Evolutionary conservation across 1,140 invertebrate genomes (phyloP), one percentile per base, ranked within the genome.

Genomic region (Lasaia peninsularis): DNA sequence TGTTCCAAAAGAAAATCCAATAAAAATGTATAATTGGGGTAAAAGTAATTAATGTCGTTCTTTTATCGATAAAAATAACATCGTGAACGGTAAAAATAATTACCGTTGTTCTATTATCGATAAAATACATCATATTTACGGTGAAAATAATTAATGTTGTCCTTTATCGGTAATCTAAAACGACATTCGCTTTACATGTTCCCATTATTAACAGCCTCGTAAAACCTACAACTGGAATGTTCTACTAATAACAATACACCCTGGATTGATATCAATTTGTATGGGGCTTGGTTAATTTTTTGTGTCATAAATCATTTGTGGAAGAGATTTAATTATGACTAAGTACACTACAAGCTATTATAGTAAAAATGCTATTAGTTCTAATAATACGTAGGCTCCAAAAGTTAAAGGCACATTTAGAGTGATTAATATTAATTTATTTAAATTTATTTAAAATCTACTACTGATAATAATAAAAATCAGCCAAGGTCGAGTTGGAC

Each of bases 151-250:
- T 40, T 40, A 40, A 40, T 40, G 35, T 40, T 40, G 35, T 40
- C 35, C 14, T 40, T 40, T 40, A 40, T 40, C 35, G 35, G 35
- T 12, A 40, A 40, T 40, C 35, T 40, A 40, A 40, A 40, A 40
- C 37, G 37, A 40, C 12, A 40, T 40, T 40, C 18, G 37, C 10
- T 40, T 40, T 20, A 40, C 37, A 40, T 18, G 37, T 40, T 40
- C 14, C 34, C 34, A 35, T 40, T 40, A 40, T 40, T 40, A 40
- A 40, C 37, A 40, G 18, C 12, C 37, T 40, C 37, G 14, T 40
- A 40, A 40, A 40, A 40, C 37, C 37, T 18, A 28, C 24, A 10
- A 40, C 5, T 18, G 37, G 37, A 40, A 40, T 40, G 37, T 16
- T 18, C 14, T 40, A 16, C 37, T 40, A 40, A 40, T 20, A 40